These are phyloP conservation scores for Lanius ludovicianus DNA, from an alignment of 2,113 vertebrate species.

Conservation along the genomic window DNA sequence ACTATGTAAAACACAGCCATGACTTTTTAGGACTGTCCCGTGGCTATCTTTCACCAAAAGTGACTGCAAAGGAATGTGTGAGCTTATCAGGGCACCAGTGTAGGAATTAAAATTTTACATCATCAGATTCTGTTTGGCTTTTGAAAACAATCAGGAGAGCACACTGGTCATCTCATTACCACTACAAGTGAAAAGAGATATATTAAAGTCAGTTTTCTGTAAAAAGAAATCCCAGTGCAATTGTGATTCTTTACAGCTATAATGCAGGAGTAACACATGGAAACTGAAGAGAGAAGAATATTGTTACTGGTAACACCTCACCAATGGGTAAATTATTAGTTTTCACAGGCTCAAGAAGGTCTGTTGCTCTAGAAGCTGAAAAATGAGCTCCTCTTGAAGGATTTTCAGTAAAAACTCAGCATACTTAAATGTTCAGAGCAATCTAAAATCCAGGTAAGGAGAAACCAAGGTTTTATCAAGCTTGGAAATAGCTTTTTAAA, in stretches of 20 bases:
- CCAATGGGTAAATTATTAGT: not conserved
- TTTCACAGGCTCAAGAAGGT: not conserved
- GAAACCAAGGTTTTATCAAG: not conserved
- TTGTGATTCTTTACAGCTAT: not conserved
- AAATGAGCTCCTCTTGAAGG: not conserved
- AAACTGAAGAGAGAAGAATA: not conserved
- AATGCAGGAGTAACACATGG: not conserved
- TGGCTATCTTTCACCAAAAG: not conserved
- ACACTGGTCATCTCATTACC: not conserved
- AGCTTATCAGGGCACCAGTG: not conserved
- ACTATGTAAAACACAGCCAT: not conserved
- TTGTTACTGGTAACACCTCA: not conserved
- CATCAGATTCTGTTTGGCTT: not conserved
- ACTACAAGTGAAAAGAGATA: not conserved
- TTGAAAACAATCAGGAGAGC: not conserved
- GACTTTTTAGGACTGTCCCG: not conserved
- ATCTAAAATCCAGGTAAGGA: not conserved
- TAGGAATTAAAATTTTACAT: not conserved
- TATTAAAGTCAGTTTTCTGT: not conserved
- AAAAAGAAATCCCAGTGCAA: not conserved
- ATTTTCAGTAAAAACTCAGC: not conserved
- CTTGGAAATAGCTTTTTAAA: not conserved
- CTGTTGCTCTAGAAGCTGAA: not conserved
- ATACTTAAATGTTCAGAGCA: not conserved
- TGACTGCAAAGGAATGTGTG: not conserved